Evolutionary conservation across 2,797 vertebrate species (phyloP).

Genomic region (Coregonus sp.): DNA sequence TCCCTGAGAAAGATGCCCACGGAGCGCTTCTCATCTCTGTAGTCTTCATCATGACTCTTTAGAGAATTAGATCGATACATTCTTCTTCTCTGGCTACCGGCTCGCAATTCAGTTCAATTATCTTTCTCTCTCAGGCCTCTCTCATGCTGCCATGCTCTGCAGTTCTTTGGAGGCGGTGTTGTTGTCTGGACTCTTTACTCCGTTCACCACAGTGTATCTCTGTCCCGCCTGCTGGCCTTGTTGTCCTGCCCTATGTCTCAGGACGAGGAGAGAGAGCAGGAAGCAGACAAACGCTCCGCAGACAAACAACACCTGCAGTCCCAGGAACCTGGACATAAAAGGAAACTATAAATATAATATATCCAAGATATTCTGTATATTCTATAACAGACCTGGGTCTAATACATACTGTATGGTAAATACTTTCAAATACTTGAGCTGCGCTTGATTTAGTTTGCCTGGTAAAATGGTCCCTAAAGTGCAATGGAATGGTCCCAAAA

Average conservation of each 20-base stretch:
- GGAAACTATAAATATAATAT: background rate
- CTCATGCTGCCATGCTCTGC: constrained; percentile 23
- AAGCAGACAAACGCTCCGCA: constrained; percentile 71
- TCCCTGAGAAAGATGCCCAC: background rate
- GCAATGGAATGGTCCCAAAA: background rate
- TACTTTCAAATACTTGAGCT: background rate
- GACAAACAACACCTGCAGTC: constrained; percentile 71
- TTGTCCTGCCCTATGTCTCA: constrained; percentile 28
- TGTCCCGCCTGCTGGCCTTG: background rate
- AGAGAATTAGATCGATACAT: background rate
- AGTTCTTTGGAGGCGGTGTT: background rate
- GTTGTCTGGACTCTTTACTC: background rate
- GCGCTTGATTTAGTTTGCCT: background rate
- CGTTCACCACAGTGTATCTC: constrained; percentile 34
- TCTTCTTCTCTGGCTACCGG: background rate
- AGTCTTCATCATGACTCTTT: background rate
- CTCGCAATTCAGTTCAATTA: background rate
- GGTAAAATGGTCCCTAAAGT: background rate
- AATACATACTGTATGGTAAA: background rate
- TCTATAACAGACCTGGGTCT: background rate
- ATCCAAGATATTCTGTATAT: background rate
- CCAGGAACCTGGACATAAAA: constrained; percentile 69
- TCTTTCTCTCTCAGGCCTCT: background rate
- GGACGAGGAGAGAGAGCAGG: constrained; percentile 61
- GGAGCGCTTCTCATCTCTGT: background rate